phyloP scores from a whole-genome alignment of 2,113 vertebrate species.

The Embiotoca jacksoni region DNA sequence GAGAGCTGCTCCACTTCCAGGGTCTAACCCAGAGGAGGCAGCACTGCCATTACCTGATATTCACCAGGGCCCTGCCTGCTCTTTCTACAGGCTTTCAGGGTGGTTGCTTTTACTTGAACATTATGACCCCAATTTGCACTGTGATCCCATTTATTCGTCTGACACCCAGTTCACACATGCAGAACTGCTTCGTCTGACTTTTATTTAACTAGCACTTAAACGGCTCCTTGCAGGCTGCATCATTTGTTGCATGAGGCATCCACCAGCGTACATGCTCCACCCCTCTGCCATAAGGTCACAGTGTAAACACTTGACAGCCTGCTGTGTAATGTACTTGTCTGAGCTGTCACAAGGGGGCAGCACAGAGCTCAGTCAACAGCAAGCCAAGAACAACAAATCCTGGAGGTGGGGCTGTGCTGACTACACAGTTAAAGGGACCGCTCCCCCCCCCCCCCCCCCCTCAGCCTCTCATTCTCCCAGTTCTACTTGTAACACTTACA shows the following conservation, averaged over 20 bases:
- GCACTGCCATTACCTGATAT: conserved; percentile 42
- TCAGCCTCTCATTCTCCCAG: conserved; percentile 40
- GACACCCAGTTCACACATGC: neutral
- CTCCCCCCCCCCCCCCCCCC: conserved; percentile 47
- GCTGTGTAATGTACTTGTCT: conserved; percentile 43
- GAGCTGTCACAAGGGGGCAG: conserved; percentile 71
- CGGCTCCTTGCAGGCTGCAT: neutral
- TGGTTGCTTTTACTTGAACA: conserved; percentile 36
- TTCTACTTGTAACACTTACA: conserved; percentile 62
- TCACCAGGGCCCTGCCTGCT: conserved; percentile 22
- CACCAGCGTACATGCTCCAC: conserved; percentile 41
- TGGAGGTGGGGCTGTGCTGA: conserved; percentile 71
- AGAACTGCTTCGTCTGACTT: neutral
- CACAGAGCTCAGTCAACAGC: conserved; percentile 59
- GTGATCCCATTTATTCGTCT: neutral
- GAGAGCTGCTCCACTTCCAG: conserved; percentile 22
- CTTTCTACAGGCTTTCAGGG: neutral
- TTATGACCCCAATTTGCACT: conserved; percentile 30
- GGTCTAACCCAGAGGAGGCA: conserved; percentile 46
- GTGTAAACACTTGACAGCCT: conserved; percentile 53
- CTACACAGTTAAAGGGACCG: conserved; percentile 76
- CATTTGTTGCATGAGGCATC: conserved; percentile 48
- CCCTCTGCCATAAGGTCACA: conserved; percentile 39
- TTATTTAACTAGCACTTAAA: neutral
- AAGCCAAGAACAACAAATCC: conserved; percentile 78